These are phyloP conservation scores for Sebastes oblongus DNA, from an alignment of 2,797 vertebrate genomes.

Conservation along the genomic window DNA sequence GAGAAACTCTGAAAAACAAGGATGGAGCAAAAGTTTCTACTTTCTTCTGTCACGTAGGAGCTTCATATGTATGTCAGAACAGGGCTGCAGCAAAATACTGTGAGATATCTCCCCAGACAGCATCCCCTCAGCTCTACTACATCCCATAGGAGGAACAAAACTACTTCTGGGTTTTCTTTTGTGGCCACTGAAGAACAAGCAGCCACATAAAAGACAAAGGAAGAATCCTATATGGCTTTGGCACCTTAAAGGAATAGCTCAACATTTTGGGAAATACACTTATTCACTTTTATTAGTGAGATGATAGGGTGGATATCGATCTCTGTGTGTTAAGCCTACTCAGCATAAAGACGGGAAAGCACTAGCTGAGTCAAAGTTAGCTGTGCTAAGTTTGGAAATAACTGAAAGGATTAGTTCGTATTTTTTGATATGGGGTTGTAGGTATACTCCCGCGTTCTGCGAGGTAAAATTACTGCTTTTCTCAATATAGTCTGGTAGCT, in stretches of 20 bases:
- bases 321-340: no score
- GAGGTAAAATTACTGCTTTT: no score
- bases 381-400: no score
- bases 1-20: neutral
- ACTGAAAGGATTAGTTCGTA: no score
- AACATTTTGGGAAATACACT: neutral
- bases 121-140: constrained; percentile 1
- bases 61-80: constrained; percentile 2
- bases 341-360: no score
- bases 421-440: no score
- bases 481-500: no score
- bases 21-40: neutral
- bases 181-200: constrained; percentile 1
- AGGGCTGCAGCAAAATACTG: neutral
- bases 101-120: constrained; percentile 9
- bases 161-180: neutral
- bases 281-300: neutral
- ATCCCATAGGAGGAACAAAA: neutral
- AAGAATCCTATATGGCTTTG: neutral
- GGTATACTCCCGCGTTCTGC: no score
- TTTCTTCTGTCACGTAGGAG: neutral
- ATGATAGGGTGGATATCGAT: neutral
- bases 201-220: neutral
- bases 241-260: neutral
- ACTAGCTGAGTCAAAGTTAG: no score